phyloP scores from a whole-genome alignment of 2,797 vertebrate species.

The Botia kubotai region DNA sequence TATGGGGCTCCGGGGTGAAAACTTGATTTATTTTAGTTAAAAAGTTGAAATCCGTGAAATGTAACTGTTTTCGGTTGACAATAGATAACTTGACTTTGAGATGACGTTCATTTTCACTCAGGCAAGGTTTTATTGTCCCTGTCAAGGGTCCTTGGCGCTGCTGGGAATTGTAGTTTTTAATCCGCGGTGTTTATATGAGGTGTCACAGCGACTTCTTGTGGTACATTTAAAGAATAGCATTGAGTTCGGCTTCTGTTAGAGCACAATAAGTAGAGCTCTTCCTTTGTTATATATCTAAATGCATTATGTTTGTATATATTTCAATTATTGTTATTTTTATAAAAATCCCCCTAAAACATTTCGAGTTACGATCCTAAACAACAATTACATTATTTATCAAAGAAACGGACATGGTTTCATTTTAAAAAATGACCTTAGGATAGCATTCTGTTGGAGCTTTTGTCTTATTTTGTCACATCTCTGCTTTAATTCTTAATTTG shows the following conservation, averaged over 20 bases:
- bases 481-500: no score
- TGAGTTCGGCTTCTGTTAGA: slow-evolving; percentile 9
- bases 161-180: slow-evolving; percentile 55
- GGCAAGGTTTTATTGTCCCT: slow-evolving; percentile 20
- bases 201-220: slow-evolving; percentile 65
- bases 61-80: background rate
- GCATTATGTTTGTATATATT: background rate
- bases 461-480: no score
- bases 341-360: no score
- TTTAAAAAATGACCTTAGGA: no score
- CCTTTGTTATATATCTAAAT: no score
- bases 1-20: background rate
- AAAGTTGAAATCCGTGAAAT: background rate
- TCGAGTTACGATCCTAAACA: background rate
- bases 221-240: background rate
- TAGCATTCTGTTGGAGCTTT: background rate
- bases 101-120: slow-evolving; percentile 39
- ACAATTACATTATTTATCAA: background rate
- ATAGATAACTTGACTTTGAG: background rate
- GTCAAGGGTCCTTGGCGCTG: slow-evolving; percentile 25
- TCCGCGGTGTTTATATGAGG: background rate
- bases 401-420: background rate
- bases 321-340: no score
- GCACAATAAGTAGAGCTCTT: background rate
- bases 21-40: background rate